Evolutionary conservation across 92 coral and sea anemone genomes (phyloP).

Genomic region (Bergia sp.): DNA sequence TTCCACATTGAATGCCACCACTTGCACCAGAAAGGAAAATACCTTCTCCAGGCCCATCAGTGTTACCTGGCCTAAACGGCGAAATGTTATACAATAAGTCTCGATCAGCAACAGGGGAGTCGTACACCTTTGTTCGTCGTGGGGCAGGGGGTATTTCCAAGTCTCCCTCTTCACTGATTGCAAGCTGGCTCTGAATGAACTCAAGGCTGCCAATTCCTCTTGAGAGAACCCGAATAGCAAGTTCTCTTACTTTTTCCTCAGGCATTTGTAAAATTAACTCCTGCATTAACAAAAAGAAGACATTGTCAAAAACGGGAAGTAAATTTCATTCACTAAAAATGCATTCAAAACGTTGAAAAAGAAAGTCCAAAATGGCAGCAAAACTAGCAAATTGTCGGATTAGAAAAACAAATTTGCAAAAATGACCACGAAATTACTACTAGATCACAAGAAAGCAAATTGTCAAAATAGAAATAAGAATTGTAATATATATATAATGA

Average conservation of each 20-base stretch:
- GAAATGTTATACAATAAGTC: too few relatives aligned
- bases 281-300: not conserved
- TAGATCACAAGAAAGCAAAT: too few relatives aligned
- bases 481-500: too few relatives aligned
- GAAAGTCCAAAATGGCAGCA: too few relatives aligned
- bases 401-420: too few relatives aligned
- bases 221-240: constrained; percentile 28
- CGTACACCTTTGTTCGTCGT: not conserved
- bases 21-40: not conserved
- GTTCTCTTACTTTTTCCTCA: not conserved
- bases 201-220: constrained; percentile 44
- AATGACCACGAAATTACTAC: too few relatives aligned
- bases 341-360: too few relatives aligned
- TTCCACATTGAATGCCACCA: not conserved
- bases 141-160: not conserved
- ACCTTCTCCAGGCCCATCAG: too few relatives aligned
- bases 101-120: constrained; percentile 10
- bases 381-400: too few relatives aligned
- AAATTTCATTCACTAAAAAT: too few relatives aligned
- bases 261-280: constrained; percentile 1
- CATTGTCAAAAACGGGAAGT: not conserved
- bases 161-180: not conserved
- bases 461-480: too few relatives aligned
- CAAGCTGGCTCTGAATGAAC: constrained; percentile 29
- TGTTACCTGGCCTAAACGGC: too few relatives aligned